Evolutionary conservation across 2,797 vertebrate species (phyloP), one percentile per base, ranked within the genome.

Genomic region (Karalla daura): DNA sequence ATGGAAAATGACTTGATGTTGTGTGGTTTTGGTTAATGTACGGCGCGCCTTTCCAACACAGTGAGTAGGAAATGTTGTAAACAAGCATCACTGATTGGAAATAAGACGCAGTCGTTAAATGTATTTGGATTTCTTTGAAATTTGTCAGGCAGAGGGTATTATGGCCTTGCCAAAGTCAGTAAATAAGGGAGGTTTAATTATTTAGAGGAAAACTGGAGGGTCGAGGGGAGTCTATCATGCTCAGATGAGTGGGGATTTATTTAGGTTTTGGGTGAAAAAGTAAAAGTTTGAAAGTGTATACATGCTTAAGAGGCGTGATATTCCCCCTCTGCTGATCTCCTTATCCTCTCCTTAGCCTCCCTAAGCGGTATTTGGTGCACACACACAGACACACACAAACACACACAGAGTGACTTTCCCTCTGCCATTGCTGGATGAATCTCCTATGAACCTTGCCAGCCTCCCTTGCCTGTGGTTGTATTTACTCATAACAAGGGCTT

Each of bases 401-500:
- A 56, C 70, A 64, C 62, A 46, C 60, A 65, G 18, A 58, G 30
- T 58, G 55, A 83, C 78, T 70, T 70, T 63, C 64, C 53, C 62
- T 74, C 72, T 37, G 78, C 72, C 78, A 59, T 82, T 78, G 83
- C 86, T 88, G 83, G 81, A 80, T 90, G 86, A 88, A 72, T 89
- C 85, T 88, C 74, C 86, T 60, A 55, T 89, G 81, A 91, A 91
- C 88, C 86, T 78, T 88, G 84, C 89, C 88, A 90, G 86, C 86
- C 83, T 90, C 62, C 24, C 82, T 40, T 88, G 87, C 85, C 80
- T 78, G 82, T 88, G 88, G 89, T 88, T 89, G 81, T 93, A 91
- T 93, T 93, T 93, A 92, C 91, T 93, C 89, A 92, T 93, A 93
- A 94, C 91, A 92, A 93, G 90, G 89, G 90, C 90, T 93, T 92